A percentile compares a stretch with the other conserved stretches of the same genome.
Conservation (phyloP, 1,140 invertebrate species). For the Tigriopus japonicus region DNA sequence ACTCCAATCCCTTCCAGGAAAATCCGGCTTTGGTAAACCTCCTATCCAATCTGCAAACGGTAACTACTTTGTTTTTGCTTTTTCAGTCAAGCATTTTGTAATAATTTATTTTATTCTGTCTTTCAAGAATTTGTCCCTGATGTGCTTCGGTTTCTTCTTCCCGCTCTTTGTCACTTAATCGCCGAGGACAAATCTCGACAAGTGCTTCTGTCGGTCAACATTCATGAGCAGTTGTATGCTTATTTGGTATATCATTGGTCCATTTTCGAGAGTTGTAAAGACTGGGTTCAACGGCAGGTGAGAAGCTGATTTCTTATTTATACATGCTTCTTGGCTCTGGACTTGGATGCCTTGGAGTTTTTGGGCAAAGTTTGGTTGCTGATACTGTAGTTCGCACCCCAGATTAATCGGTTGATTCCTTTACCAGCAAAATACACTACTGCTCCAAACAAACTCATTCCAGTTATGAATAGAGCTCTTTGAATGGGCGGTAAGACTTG, state of each 20-base stretch:
- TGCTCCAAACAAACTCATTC: too few species aligned
- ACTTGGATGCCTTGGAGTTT: too few species aligned
- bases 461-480: not conserved
- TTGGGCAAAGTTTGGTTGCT: too few species aligned
- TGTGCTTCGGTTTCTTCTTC: constrained; percentile 55
- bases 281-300: constrained; percentile 17
- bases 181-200: constrained; percentile 67
- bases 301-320: not conserved
- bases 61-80: not conserved
- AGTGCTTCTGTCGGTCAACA: constrained; percentile 44
- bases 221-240: constrained; percentile 47
- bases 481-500: constrained; percentile 2
- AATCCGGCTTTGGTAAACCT: constrained; percentile 7
- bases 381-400: too few species aligned
- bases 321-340: not conserved
- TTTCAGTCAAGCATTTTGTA: too few species aligned
- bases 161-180: constrained; percentile 68
- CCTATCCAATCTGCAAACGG: not conserved
- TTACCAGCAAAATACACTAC: too few species aligned
- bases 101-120: constrained; percentile 35
- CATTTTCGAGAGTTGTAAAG: constrained; percentile 38
- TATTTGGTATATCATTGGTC: constrained; percentile 62
- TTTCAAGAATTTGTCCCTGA: constrained; percentile 30
- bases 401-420: too few species aligned
- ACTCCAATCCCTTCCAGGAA: constrained; percentile 7